These are phyloP conservation scores for Magallana nippona DNA, from an alignment of 2,888 invertebrate genomes.

Conservation along the genomic window DNA sequence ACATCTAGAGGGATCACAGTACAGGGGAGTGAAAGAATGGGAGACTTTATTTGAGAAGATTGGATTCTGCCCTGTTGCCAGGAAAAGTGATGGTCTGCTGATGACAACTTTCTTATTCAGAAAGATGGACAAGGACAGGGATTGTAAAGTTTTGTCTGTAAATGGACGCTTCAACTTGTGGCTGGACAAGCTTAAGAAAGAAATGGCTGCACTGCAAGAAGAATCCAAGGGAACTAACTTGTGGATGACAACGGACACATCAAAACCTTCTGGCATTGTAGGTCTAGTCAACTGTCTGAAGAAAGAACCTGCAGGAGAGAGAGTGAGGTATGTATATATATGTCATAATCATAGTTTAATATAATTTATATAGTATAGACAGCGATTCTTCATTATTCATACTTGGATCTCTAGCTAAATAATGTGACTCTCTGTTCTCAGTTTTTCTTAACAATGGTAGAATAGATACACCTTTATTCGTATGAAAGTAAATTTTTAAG, in stretches of 20 bases:
- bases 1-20: slow-evolving; percentile 60
- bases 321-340: slow-evolving; percentile 83
- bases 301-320: slow-evolving; percentile 90
- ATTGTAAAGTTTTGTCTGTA: slow-evolving; percentile 50
- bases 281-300: slow-evolving; percentile 95
- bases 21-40: slow-evolving; percentile 60
- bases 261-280: slow-evolving; percentile 88
- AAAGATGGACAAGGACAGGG: slow-evolving; percentile 74
- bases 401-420: too few relatives aligned
- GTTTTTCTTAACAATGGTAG: too few relatives aligned
- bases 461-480: too few relatives aligned
- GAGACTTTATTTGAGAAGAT: slow-evolving; percentile 62
- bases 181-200: slow-evolving; percentile 89
- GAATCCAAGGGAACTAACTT: slow-evolving; percentile 81
- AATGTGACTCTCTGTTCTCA: too few relatives aligned
- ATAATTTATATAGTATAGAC: too few relatives aligned
- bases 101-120: slow-evolving; percentile 84
- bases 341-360: background rate
- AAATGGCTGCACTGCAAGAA: slow-evolving; percentile 84
- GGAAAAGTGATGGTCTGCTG: slow-evolving; percentile 85
- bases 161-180: slow-evolving; percentile 81
- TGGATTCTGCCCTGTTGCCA: slow-evolving; percentile 83
- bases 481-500: background rate
- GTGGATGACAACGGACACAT: slow-evolving; percentile 86
- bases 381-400: too few relatives aligned